Evolutionary conservation across 2,113 vertebrate species (phyloP).

Genomic region (Phodopus roborovskii): DNA sequence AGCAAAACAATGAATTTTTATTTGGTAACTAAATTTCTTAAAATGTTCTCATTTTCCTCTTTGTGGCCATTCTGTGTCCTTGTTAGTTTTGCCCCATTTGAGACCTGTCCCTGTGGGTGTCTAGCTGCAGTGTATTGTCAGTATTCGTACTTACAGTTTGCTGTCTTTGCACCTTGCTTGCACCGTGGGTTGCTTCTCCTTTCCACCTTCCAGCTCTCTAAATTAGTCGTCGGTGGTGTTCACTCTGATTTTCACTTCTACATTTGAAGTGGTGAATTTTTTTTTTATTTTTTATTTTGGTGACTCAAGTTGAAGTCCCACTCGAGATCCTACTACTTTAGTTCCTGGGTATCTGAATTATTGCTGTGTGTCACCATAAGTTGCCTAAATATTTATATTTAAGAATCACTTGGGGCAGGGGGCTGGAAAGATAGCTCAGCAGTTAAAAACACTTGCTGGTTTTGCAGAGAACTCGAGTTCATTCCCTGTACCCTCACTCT

Average conservation of each 20-base stretch:
- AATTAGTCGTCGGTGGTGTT: constrained; percentile 23
- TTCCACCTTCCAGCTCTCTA: constrained; percentile 33
- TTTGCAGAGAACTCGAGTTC: not conserved
- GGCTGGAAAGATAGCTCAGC: not conserved
- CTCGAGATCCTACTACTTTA: not conserved
- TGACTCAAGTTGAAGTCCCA: not conserved
- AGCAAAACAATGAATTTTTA: constrained; percentile 24
- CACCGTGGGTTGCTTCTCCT: not conserved
- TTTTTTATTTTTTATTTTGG: not conserved
- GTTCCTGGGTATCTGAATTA: not conserved
- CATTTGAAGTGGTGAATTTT: constrained; percentile 30
- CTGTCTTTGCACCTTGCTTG: constrained; percentile 5
- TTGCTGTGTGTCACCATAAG: not conserved
- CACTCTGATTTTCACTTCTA: constrained; percentile 51
- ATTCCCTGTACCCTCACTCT: not conserved
- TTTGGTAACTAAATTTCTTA: constrained; percentile 16
- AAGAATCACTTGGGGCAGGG: not conserved
- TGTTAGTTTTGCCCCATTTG: constrained; percentile 38
- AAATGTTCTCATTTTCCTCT: not conserved
- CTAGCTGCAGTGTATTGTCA: not conserved
- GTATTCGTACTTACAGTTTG: not conserved
- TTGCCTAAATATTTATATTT: not conserved
- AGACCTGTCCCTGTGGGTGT: not conserved
- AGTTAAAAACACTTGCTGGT: not conserved
- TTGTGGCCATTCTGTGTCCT: not conserved